Evolutionary conservation across 2,888 invertebrate species (phyloP), one percentile per base, ranked within the genome.

Genomic region (Spisula solida): DNA sequence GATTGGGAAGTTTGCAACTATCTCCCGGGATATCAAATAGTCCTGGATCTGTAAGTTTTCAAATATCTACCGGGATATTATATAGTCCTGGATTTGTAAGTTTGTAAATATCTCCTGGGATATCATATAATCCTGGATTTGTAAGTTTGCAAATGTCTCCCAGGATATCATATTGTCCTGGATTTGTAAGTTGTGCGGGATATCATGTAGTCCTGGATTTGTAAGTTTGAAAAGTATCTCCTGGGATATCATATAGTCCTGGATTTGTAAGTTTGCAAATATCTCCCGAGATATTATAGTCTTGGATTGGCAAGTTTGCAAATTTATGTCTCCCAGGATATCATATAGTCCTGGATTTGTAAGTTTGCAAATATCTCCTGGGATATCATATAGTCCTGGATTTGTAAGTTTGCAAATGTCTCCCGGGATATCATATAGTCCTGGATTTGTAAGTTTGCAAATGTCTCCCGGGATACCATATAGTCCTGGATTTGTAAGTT

Each of bases 61-160:
- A 41, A 41, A 41, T 41, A 41, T 8, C 2, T 41, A 2, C 41
- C 8, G 41, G 41, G 41, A 41, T n/a, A 41, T 41, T 8, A 8
- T 2, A 41, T 41, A 41, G 41, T 41, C 41, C 41, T 41, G 41
- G 41, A 8, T 41, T n/a, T n/a, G n/a, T n/a, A n/a, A n/a, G n/a
- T n/a, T n/a, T n/a, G n/a, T n/a, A 99, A 99, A 97, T 99, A 99
- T 97, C 97, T 99, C 60, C 41, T n/a, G n/a, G n/a, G n/a, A n/a
- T n/a, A n/a, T n/a, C n/a, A n/a, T n/a, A n/a, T n/a, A n/a, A n/a
- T n/a, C n/a, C n/a, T n/a, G n/a, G n/a, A n/a, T n/a, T n/a, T n/a
- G n/a, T n/a, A n/a, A n/a, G n/a, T n/a, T n/a, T n/a, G n/a, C n/a
- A 99, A 99, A 97, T 99, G 99, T 97, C 97, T 99, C 60, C 98